Percentiles rank a stretch among this genome's conserved stretches.
These are phyloP conservation scores for Chaenodraco wilsoni DNA, from an alignment of 2,797 vertebrate genomes.

Conservation along the genomic window DNA sequence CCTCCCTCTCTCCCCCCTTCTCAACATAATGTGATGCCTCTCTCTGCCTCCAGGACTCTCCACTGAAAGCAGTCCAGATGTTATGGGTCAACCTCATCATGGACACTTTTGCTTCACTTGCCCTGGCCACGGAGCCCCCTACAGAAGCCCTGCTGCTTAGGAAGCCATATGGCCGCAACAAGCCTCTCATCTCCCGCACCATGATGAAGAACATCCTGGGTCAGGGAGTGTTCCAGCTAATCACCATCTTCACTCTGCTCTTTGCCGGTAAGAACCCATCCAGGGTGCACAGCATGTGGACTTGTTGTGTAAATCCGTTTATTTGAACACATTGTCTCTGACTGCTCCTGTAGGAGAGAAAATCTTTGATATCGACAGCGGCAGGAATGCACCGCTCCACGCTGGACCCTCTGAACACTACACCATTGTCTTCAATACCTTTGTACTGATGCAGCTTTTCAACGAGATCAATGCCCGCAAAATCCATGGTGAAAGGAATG, in stretches of 20 bases:
- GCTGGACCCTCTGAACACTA: slow-evolving; percentile 98
- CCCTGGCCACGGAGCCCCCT: slow-evolving; percentile 97
- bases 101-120: slow-evolving; percentile 98
- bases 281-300: background rate
- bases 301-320: background rate
- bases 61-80: slow-evolving; percentile 99
- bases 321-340: background rate
- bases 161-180: slow-evolving; percentile 98
- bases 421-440: slow-evolving; percentile 98
- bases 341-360: slow-evolving; percentile 87
- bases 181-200: slow-evolving; percentile 97
- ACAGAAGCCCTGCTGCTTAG: slow-evolving; percentile 95
- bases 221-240: slow-evolving; percentile 95
- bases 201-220: slow-evolving; percentile 99
- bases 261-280: slow-evolving; percentile 90
- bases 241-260: slow-evolving; percentile 94
- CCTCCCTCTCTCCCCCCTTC: background rate
- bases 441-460: slow-evolving; percentile 99
- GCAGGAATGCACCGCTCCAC: slow-evolving; percentile 93
- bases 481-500: slow-evolving; percentile 98
- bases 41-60: slow-evolving; percentile 89
- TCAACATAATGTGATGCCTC: background rate
- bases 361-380: slow-evolving; percentile 95
- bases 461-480: slow-evolving; percentile 99
- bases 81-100: slow-evolving; percentile 99